Base-by-base conservation (phyloP, 2,113 vertebrate genomes). In the Ceyx margarethae region DNA sequence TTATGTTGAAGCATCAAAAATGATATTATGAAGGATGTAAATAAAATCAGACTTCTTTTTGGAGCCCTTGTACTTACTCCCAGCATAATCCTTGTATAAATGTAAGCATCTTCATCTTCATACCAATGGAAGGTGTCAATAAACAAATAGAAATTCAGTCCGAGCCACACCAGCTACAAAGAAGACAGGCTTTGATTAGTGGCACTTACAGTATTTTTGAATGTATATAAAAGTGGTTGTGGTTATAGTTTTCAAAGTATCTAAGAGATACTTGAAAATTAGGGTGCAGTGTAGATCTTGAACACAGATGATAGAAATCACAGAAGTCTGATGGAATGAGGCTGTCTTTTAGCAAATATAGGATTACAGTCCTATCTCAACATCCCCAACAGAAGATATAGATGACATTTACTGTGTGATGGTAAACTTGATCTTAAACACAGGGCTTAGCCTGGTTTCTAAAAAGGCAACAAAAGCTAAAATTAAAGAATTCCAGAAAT, bases 21-120 rank as follows among this genome's bases (percentile, higher is more conserved):
- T 48, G 69, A 25, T 68, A 33, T 62, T 76, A 56, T 53, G 53
- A 74, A 57, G 45, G 48, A 22, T 50, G 35, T 37, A 82, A 89
- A 89, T 91, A 95, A 89, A 85, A 87, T 80, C 68, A 83, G 20
- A 56, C 35, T 65, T 81, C 85, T 54, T 53, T 53, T 11, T 37
- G 73, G 61, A 95, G 22, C 57, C 16, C 61, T 90, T 85, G 9
- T 96, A 98, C 98, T 98, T 97, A 98, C 98, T 74, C 98, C 98
- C 87, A 98, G 88, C 73, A 98, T 97, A 91, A 97, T 94, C 79
- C 98, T 89, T 54, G 98, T 98, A 67, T 98, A 98, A 90, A 97
- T 69, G 84, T 97, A 98, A 81, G 98, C 96, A 61, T 98, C 97
- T 37, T 97, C 94, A 1, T 96, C 93, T 93, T 97, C 97, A 85